A percentile compares a stretch with the other conserved stretches of the same genome.
These are phyloP conservation scores for Cyprinodon tularosa DNA, from an alignment of 2,113 vertebrate genomes.

Conservation along the genomic window DNA sequence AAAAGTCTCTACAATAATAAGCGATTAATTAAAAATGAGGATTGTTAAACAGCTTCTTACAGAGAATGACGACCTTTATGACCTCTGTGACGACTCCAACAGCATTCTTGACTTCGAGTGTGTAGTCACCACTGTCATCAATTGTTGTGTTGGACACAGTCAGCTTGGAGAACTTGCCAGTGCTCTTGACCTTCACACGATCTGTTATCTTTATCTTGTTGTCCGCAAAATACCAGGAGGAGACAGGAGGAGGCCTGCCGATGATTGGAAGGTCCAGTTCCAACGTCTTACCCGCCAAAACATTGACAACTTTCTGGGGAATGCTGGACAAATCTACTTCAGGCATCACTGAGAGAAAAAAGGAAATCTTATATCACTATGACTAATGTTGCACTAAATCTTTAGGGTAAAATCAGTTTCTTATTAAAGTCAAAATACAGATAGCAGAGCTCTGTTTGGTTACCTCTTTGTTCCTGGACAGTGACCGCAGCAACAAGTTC, in stretches of 20 bases:
- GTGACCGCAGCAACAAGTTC: constrained; percentile 91
- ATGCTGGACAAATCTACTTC: constrained; percentile 89
- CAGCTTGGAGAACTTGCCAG: constrained; percentile 86
- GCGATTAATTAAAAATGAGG: not conserved
- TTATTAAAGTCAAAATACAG: not conserved
- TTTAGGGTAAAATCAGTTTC: not conserved
- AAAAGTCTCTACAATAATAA: not conserved
- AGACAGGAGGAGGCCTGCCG: constrained; percentile 91
- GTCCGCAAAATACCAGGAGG: constrained; percentile 90
- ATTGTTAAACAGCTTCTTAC: constrained; percentile 77
- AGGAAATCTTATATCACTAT: not conserved
- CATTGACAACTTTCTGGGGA: constrained; percentile 91
- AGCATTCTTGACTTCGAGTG: constrained; percentile 91
- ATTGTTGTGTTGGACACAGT: constrained; percentile 92
- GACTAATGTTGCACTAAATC: not conserved
- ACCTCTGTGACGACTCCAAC: constrained; percentile 86
- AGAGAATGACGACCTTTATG: constrained; percentile 92
- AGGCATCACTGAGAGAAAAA: constrained; percentile 84
- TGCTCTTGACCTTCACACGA: constrained; percentile 88
- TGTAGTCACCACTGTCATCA: constrained; percentile 91
- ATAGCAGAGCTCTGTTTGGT: not conserved
- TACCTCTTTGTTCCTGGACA: constrained; percentile 94
- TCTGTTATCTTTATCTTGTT: constrained; percentile 88
- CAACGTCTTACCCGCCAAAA: constrained; percentile 90
- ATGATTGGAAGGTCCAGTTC: constrained; percentile 89